Percentiles rank a stretch among this genome's conserved stretches.
Evolutionary conservation across 2,888 invertebrate genomes (phyloP).

Genomic region (Ectemnius lituratus): DNA sequence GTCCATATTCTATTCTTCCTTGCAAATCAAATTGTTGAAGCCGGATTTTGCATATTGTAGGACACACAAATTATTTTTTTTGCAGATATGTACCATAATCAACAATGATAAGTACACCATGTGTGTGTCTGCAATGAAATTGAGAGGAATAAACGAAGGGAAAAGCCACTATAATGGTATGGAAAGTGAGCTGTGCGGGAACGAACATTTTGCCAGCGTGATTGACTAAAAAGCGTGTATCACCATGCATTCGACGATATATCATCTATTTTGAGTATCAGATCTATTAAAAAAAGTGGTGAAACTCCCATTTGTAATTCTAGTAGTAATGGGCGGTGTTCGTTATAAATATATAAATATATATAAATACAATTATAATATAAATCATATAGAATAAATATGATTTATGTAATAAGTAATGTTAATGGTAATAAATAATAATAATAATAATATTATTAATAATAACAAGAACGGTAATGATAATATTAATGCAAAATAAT

Average conservation of each 20-base stretch:
- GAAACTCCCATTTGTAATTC: constrained; percentile 76
- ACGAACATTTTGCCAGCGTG: constrained; percentile 71
- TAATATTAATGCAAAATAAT: constrained; percentile 62
- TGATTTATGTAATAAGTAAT: constrained; percentile 76
- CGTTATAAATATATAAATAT: constrained; percentile 77
- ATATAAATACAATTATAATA: constrained; percentile 71
- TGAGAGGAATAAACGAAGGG: constrained; percentile 67
- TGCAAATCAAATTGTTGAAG: too few relatives aligned
- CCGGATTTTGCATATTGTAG: constrained; percentile 40
- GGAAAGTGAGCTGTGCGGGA: constrained; percentile 69
- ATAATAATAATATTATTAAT: constrained; percentile 66
- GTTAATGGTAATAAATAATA: constrained; percentile 69
- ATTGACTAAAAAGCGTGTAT: constrained; percentile 65
- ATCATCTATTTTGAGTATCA: constrained; percentile 73
- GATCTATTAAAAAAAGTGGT: constrained; percentile 62
- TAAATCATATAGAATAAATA: constrained; percentile 74
- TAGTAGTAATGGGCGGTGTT: constrained; percentile 77
- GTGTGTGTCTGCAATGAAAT: constrained; percentile 71
- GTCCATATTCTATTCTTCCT: too few relatives aligned
- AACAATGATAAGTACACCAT: constrained; percentile 71
- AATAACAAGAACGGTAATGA: constrained; percentile 67
- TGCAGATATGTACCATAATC: constrained; percentile 75
- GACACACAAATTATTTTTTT: constrained; percentile 60
- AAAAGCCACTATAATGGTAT: constrained; percentile 69
- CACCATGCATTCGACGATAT: constrained; percentile 73